These are phyloP conservation scores for Lagopus muta DNA, from an alignment of 2,113 vertebrate species.

Conservation along the genomic window DNA sequence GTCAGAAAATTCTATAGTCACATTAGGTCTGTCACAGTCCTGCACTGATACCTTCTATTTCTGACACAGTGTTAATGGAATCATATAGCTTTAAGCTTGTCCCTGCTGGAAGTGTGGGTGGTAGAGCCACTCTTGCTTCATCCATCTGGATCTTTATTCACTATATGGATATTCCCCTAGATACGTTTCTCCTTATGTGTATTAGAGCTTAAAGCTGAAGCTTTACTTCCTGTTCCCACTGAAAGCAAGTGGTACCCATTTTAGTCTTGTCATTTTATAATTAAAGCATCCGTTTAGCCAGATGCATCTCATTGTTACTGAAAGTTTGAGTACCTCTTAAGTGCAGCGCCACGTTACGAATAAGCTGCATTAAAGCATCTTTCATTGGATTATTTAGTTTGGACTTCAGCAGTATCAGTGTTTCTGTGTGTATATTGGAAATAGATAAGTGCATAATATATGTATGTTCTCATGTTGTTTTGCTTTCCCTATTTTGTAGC, in stretches of 20 bases:
- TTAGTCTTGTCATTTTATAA: background rate
- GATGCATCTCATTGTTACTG: slow-evolving; percentile 4
- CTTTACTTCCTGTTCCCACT: background rate
- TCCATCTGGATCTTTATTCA: background rate
- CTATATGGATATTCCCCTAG: background rate
- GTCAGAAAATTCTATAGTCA: background rate
- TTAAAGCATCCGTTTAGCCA: slow-evolving; percentile 43
- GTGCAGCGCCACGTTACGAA: background rate
- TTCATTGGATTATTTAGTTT: background rate
- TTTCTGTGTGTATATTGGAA: background rate
- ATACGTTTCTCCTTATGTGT: background rate
- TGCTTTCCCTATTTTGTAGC: background rate
- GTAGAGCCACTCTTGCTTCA: background rate
- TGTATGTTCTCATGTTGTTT: background rate
- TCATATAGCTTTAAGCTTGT: background rate
- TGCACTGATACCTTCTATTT: background rate
- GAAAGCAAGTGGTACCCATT: background rate
- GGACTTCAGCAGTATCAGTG: background rate
- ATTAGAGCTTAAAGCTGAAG: background rate
- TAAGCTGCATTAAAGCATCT: background rate
- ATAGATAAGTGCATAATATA: background rate
- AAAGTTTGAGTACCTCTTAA: background rate
- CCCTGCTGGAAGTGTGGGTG: background rate
- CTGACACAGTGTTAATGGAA: background rate
- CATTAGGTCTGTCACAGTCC: background rate